Conservation (phyloP, 1,140 invertebrate genomes). For the Anoplolepis gracilipes region DNA sequence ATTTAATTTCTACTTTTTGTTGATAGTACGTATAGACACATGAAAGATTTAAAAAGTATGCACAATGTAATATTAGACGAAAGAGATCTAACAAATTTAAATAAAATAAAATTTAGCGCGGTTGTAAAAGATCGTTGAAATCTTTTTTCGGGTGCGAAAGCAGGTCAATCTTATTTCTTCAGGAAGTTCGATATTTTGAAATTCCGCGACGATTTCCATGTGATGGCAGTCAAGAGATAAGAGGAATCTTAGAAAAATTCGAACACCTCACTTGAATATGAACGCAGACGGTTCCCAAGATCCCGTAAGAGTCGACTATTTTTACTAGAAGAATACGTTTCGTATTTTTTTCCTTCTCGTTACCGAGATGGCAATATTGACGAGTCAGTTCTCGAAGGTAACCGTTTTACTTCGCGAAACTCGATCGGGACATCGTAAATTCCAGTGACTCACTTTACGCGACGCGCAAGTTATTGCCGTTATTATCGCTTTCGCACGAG, state of each 20-base stretch:
- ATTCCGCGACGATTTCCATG: constrained; percentile 60
- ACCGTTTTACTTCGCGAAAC: neutral
- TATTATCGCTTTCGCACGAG: constrained; percentile 43
- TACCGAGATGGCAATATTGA: constrained; percentile 16
- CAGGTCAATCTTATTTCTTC: constrained; percentile 65
- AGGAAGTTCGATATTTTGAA: constrained; percentile 65
- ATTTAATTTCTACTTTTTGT: constrained; percentile 40
- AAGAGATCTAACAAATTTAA: constrained; percentile 10
- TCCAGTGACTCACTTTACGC: constrained; percentile 33
- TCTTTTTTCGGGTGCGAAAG: constrained; percentile 39
- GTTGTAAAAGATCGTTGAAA: neutral
- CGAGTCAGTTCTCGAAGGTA: neutral
- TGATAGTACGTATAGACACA: neutral
- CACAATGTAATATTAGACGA: constrained; percentile 2
- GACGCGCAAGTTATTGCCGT: constrained; percentile 30
- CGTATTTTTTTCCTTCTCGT: neutral
- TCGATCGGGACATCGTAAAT: constrained; percentile 19
- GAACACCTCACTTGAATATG: constrained; percentile 58
- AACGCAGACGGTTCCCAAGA: constrained; percentile 54
- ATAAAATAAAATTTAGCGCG: neutral
- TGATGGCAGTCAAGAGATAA: constrained; percentile 55
- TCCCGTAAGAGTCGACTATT: constrained; percentile 8
- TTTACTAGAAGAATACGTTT: neutral
- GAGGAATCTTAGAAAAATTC: constrained; percentile 65
- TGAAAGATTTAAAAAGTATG: neutral